A percentile compares a stretch with the other conserved stretches of the same genome.
phyloP scores from a whole-genome alignment of 2,113 vertebrate species.

The Tachycineta bicolor region DNA sequence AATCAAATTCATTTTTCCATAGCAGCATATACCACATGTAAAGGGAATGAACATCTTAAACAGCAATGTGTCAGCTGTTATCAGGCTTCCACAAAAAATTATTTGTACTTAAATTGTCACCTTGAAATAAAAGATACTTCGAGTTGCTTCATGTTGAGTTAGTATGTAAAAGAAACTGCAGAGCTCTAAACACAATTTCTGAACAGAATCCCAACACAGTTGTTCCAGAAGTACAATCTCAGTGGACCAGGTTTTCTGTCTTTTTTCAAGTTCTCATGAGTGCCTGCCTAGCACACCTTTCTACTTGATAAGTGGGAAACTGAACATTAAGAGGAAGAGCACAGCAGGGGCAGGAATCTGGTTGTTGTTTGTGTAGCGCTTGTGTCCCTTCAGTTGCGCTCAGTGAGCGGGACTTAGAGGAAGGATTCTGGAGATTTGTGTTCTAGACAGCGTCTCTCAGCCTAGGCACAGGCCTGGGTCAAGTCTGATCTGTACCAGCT shows the following conservation, averaged over 20 bases:
- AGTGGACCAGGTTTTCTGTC: not conserved
- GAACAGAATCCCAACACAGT: not conserved
- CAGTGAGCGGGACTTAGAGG: not conserved
- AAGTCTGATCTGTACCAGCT: not conserved
- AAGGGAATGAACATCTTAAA: not conserved
- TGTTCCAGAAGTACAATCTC: accelerated
- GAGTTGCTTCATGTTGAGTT: not conserved
- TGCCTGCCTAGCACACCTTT: not conserved
- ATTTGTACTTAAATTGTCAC: not conserved
- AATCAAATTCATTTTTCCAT: not conserved
- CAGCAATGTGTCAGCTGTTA: not conserved
- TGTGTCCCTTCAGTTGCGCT: not conserved
- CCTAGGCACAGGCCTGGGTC: not conserved
- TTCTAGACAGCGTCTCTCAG: not conserved
- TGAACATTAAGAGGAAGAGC: not conserved
- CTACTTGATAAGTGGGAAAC: not conserved
- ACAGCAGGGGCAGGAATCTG: not conserved
- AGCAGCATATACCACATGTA: not conserved
- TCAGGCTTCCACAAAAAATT: not conserved
- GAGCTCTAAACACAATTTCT: not conserved
- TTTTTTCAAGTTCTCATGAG: not conserved
- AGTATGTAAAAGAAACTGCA: not conserved
- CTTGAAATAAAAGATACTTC: not conserved
- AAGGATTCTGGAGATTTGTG: not conserved
- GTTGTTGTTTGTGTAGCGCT: not conserved